Percentiles rank a stretch among this genome's conserved stretches.
phyloP scores from a whole-genome alignment of 1,140 invertebrate genomes.

The Schlechtendalia chinensis region DNA sequence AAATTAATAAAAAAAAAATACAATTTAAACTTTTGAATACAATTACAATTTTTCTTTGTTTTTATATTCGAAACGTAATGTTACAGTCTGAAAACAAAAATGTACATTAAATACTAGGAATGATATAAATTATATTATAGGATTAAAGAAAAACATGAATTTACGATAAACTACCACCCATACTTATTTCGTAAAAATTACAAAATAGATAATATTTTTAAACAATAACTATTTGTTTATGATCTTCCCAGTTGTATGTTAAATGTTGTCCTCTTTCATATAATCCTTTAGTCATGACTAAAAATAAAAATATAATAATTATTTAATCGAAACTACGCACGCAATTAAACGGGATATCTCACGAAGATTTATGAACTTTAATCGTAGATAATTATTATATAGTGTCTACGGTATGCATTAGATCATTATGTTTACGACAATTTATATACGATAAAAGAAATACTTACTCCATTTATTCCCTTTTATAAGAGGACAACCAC shows the following conservation, averaged over 20 bases:
- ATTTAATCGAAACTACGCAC: background rate
- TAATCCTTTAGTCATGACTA: constrained; percentile 7
- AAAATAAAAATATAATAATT: background rate
- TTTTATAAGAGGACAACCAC: constrained; percentile 23
- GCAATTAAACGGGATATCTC: too few species aligned
- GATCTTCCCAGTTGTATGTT: background rate
- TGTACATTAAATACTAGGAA: too few species aligned
- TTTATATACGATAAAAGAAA: background rate
- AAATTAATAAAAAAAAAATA: too few species aligned
- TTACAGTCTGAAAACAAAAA: too few species aligned
- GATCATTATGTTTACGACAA: background rate
- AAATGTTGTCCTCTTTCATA: background rate
- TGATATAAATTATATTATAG: too few species aligned
- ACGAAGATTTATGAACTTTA: too few species aligned
- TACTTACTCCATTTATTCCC: constrained; percentile 31
- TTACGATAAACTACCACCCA: too few species aligned
- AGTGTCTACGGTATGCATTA: background rate
- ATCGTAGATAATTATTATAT: background rate
- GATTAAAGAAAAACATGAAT: too few species aligned
- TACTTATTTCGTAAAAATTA: background rate
- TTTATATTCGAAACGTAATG: too few species aligned
- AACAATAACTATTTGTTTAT: background rate
- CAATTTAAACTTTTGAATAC: too few species aligned
- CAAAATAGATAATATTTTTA: background rate
- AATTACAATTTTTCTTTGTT: too few species aligned